phyloP scores from a whole-genome alignment of 1,140 invertebrate species.

The Temnothorax nylanderi region DNA sequence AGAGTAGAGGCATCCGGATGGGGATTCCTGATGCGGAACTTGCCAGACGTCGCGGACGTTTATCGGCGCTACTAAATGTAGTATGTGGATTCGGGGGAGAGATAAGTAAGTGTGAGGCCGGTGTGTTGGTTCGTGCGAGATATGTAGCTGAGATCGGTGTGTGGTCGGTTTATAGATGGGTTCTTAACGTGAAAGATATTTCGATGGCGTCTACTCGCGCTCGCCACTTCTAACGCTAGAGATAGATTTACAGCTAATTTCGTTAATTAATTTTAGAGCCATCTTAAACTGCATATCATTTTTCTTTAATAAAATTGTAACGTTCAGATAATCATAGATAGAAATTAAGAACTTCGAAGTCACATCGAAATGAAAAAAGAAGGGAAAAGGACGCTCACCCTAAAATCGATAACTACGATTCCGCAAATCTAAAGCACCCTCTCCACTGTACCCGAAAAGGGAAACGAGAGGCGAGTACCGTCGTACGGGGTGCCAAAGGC shows the following conservation, averaged over 20 bases:
- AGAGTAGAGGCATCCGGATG: conserved; percentile 57
- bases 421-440: conserved; percentile 35
- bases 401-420: conserved; percentile 40
- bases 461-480: conserved; percentile 25
- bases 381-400: background rate
- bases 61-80: conserved; percentile 48
- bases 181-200: conserved; percentile 16
- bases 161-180: conserved; percentile 38
- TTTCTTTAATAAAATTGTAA: background rate
- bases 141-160: background rate
- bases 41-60: conserved; percentile 63
- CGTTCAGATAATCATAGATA: background rate
- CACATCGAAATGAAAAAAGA: conserved; percentile 14
- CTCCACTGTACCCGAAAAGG: conserved; percentile 24
- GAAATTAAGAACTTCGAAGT: background rate
- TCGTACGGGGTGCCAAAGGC: conserved; percentile 3
- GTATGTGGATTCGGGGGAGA: conserved; percentile 39
- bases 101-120: conserved; percentile 32
- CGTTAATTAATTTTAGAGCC: background rate
- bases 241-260: conserved; percentile 13
- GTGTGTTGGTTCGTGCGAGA: background rate
- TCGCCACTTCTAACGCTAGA: background rate
- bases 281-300: background rate
- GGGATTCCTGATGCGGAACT: conserved; percentile 69
- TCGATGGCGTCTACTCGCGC: background rate